A percentile compares a stretch with the other conserved stretches of the same genome.
phyloP scores from a whole-genome alignment of 2,113 vertebrate genomes.

The Anolis sagrei region DNA sequence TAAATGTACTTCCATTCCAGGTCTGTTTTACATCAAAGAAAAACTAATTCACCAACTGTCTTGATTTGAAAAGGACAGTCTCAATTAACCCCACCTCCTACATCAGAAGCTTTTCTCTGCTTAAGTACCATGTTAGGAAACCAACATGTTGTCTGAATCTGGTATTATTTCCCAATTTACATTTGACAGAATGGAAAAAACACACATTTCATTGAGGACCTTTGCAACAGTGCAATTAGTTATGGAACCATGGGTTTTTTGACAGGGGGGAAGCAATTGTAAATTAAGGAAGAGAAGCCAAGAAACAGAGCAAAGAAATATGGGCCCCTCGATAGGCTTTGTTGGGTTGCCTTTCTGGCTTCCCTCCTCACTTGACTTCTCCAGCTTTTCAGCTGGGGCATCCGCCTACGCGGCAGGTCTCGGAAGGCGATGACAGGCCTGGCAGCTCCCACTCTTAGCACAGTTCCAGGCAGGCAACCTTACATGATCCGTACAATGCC shows the following conservation, averaged over 20 bases:
- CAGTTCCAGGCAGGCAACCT: neutral
- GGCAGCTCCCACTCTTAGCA: neutral
- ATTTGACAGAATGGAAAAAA: neutral
- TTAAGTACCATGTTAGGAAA: neutral
- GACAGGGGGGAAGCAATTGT: neutral
- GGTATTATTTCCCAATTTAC: neutral
- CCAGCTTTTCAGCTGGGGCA: slow-evolving; percentile 18
- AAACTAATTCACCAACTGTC: too few species aligned
- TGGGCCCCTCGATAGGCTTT: neutral
- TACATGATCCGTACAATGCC: neutral
- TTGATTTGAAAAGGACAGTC: too few species aligned
- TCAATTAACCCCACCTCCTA: too few species aligned
- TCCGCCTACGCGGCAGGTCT: neutral
- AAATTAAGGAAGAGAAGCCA: neutral
- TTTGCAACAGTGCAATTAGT: slow-evolving; percentile 1
- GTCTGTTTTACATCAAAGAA: too few species aligned
- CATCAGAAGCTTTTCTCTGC: neutral
- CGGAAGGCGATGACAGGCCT: neutral
- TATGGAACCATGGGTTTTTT: neutral
- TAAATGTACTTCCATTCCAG: too few species aligned
- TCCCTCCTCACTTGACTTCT: neutral
- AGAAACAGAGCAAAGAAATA: neutral
- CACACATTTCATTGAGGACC: neutral
- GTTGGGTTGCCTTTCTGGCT: neutral
- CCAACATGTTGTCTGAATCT: neutral